Conservation (phyloP, 2,888 invertebrate species). For the Drosophila limbata region DNA sequence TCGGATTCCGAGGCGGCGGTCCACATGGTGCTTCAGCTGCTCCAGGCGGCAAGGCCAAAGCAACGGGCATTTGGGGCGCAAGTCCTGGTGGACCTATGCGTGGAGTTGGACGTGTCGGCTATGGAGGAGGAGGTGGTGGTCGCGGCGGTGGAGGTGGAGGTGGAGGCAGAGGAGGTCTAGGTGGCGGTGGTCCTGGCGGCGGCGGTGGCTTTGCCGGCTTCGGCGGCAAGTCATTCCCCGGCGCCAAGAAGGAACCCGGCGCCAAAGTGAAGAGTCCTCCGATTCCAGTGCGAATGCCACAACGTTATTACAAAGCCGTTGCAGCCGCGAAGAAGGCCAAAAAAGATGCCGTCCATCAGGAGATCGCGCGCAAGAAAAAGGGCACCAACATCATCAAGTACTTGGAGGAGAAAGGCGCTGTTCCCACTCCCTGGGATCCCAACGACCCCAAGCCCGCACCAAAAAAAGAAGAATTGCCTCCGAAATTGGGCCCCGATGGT, state of each 20-base stretch:
- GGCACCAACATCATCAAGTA: slow-evolving; percentile 61
- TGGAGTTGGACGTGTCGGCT: slow-evolving; percentile 5
- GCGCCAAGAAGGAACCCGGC: slow-evolving; percentile 24
- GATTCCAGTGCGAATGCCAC: slow-evolving; percentile 48
- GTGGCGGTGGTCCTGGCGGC: background rate
- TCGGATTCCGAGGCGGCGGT: slow-evolving; percentile 58
- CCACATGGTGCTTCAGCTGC: slow-evolving; percentile 34
- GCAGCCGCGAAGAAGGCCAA: slow-evolving; percentile 17
- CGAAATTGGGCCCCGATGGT: slow-evolving; percentile 4
- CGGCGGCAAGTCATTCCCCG: slow-evolving; percentile 32
- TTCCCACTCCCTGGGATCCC: slow-evolving; percentile 44
- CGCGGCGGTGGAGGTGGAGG: background rate
- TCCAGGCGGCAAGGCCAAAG: background rate
- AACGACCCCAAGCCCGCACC: slow-evolving; percentile 28
- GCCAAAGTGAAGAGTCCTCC: slow-evolving; percentile 15
- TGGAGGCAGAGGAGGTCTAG: background rate
- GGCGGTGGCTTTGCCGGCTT: slow-evolving; percentile 7
- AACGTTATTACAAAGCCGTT: slow-evolving; percentile 22
- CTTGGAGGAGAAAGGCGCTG: slow-evolving; percentile 35
- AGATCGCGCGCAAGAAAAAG: slow-evolving; percentile 26
- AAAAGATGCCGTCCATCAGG: slow-evolving; percentile 14
- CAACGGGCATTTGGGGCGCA: slow-evolving; percentile 11
- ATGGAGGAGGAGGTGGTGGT: background rate
- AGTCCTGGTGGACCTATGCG: slow-evolving; percentile 8
- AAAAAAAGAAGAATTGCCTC: background rate